A percentile compares a stretch with the other conserved stretches of the same genome.
phyloP scores from a whole-genome alignment of 23 tunicate genomes.

The Ascidia mentula region DNA sequence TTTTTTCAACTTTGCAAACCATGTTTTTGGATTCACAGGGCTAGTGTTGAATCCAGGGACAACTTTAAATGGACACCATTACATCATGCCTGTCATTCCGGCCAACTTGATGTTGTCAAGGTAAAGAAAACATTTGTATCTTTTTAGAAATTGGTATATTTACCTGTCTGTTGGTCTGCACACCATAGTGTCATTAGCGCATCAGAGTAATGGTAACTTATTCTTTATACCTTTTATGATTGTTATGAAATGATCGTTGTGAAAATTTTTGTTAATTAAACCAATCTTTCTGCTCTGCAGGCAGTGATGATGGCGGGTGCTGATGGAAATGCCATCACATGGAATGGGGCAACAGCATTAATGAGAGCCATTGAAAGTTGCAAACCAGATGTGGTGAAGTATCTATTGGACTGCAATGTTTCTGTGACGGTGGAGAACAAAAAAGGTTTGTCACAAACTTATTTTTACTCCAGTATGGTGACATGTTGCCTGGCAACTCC shows the following conservation, averaged over 20 bases:
- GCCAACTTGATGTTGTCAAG: slow-evolving; percentile 88
- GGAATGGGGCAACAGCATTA: slow-evolving; percentile 91
- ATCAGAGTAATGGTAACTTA: too few species aligned
- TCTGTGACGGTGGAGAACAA: slow-evolving; percentile 64
- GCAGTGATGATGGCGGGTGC: slow-evolving; percentile 76
- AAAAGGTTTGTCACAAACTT: slow-evolving; percentile 56
- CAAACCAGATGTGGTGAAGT: slow-evolving; percentile 72
- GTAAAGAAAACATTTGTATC: slow-evolving; percentile 9
- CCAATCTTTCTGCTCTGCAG: slow-evolving; percentile 11
- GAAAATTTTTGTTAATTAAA: too few species aligned
- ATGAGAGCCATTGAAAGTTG: slow-evolving; percentile 95
- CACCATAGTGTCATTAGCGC: too few species aligned
- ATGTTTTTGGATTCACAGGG: too few species aligned
- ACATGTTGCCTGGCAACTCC: slow-evolving; percentile 2
- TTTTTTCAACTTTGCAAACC: too few species aligned
- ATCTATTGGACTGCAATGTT: slow-evolving; percentile 71
- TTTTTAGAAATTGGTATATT: neutral
- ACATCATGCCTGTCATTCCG: slow-evolving; percentile 94
- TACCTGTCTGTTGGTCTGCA: neutral
- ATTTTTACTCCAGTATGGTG: neutral
- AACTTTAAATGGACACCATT: slow-evolving; percentile 96
- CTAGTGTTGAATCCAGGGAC: slow-evolving; percentile 77
- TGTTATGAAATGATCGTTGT: too few species aligned
- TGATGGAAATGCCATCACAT: slow-evolving; percentile 84
- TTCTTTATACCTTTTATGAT: too few species aligned